Evolutionary conservation across 1,140 invertebrate species (phyloP), one percentile per base, ranked within the genome.

Genomic region (Anthonomus grandis): DNA sequence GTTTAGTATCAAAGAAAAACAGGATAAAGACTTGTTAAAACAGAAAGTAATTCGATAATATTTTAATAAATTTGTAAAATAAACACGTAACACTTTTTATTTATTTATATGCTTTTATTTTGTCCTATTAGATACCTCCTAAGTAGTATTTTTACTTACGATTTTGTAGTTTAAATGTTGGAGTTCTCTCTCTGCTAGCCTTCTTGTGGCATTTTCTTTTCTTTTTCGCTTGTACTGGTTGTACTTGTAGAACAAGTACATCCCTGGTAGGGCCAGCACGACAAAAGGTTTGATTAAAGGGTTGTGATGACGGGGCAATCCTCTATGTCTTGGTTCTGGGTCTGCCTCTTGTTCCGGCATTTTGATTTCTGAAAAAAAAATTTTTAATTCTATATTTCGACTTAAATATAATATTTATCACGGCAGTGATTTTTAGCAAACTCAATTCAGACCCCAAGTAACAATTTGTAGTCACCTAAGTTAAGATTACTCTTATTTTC

Each of bases 211-310:
- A 65, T 87, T 83, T 74, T 92, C 89, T 69, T 87, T 85, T 74
- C 90, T 86, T 71, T 90, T 87, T 52, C 87, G 78, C 62, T 88
- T 85, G 74, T 89, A 91, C 75, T 91, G 87, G 74, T 86, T 90
- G 78, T 91, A 91, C 75, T 92, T 92, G 77, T 91, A 90, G 75
- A 91, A 87, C 60, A 93, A 80, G 75, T 91, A 93, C 89, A 91
- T 92, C 58, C 89, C 89, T 57, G 89, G 89, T 63, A 90, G 74
- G 2, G 88, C 89, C 44, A 92, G 75, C 65, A 89, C 87, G 64
- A 89, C 86, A 67, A 90, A 81, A 1, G 87, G 87, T 71, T 86
- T 86, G 83, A 89, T 89, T 63, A 90, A 76, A 71, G 68, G 82
- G 75, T 71, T 85, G 64, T 59, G 39, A n/a, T 51, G 49, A 23